Evolutionary conservation across 1,140 invertebrate genomes (phyloP).

Genomic region (Lordiphosa stackelbergi): DNA sequence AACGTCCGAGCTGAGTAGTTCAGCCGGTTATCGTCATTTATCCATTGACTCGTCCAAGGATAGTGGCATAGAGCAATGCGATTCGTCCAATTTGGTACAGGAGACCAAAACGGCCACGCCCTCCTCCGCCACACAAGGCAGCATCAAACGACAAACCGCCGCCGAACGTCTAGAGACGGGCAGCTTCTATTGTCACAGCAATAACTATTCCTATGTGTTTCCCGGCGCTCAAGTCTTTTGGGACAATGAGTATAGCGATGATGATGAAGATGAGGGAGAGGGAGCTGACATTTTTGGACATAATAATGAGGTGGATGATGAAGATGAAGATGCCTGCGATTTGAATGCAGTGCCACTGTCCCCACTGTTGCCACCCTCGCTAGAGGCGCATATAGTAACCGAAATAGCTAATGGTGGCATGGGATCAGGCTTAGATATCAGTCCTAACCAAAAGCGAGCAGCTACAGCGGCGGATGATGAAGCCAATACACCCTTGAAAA

Average conservation of each 20-base stretch:
- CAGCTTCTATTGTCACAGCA: constrained; percentile 63
- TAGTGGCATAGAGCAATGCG: constrained; percentile 69
- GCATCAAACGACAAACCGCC: constrained; percentile 50
- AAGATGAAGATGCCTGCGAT: constrained; percentile 50
- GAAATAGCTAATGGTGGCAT: constrained; percentile 44
- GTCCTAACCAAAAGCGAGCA: constrained; percentile 48
- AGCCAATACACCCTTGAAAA: constrained; percentile 44
- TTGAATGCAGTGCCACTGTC: constrained; percentile 56
- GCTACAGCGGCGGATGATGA: constrained; percentile 6
- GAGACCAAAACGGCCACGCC: constrained; percentile 55
- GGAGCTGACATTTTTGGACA: constrained; percentile 15
- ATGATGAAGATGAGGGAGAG: constrained; percentile 53
- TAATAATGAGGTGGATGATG: constrained; percentile 21
- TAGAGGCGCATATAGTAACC: constrained; percentile 68
- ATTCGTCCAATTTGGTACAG: constrained; percentile 47
- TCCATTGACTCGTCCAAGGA: constrained; percentile 73
- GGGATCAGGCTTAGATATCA: constrained; percentile 1
- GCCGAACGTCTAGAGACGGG: constrained; percentile 62
- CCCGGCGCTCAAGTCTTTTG: constrained; percentile 71
- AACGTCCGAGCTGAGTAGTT: constrained; percentile 8
- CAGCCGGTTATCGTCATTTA: constrained; percentile 53
- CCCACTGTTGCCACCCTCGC: constrained; percentile 52
- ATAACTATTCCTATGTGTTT: constrained; percentile 67
- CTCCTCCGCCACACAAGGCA: constrained; percentile 18
- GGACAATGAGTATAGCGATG: constrained; percentile 61